Percentiles rank a stretch among this genome's conserved stretches.
phyloP scores from a whole-genome alignment of 1,140 invertebrate genomes.

The Cyphomyrmex costatus region DNA sequence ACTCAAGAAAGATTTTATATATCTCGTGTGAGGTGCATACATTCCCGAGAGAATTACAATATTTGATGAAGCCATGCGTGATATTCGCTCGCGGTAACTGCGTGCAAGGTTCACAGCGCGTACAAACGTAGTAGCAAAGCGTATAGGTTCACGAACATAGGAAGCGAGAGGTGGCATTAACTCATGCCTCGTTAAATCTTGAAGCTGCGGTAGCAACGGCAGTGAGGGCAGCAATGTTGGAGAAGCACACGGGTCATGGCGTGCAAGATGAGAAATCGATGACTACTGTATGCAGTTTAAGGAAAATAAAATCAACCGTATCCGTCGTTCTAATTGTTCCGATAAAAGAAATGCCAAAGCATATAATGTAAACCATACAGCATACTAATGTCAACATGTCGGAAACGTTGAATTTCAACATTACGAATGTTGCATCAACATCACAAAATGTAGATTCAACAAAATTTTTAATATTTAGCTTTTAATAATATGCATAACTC shows the following conservation, averaged over 20 bases:
- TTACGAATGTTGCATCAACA: no score
- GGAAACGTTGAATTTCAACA: no score
- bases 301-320: neutral
- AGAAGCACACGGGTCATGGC: slow-evolving; percentile 14
- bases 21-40: slow-evolving; percentile 1
- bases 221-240: slow-evolving; percentile 11
- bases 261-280: slow-evolving; percentile 28
- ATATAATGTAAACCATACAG: no score
- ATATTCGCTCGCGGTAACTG: slow-evolving; percentile 39
- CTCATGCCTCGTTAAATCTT: slow-evolving; percentile 75
- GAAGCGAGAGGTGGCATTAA: slow-evolving; percentile 67
- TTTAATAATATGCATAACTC: no score
- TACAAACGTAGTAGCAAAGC: slow-evolving; percentile 33
- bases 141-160: slow-evolving; percentile 63
- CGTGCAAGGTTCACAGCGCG: neutral
- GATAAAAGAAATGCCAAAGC: neutral
- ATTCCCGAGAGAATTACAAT: slow-evolving; percentile 58
- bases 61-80: slow-evolving; percentile 41
- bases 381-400: no score
- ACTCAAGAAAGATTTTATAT: slow-evolving; percentile 9
- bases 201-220: slow-evolving; percentile 3
- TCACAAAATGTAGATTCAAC: no score
- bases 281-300: neutral
- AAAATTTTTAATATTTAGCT: no score
- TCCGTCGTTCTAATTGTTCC: slow-evolving; percentile 15